Base-by-base conservation (phyloP, 2,888 invertebrate species). In the Clanis bilineata region DNA sequence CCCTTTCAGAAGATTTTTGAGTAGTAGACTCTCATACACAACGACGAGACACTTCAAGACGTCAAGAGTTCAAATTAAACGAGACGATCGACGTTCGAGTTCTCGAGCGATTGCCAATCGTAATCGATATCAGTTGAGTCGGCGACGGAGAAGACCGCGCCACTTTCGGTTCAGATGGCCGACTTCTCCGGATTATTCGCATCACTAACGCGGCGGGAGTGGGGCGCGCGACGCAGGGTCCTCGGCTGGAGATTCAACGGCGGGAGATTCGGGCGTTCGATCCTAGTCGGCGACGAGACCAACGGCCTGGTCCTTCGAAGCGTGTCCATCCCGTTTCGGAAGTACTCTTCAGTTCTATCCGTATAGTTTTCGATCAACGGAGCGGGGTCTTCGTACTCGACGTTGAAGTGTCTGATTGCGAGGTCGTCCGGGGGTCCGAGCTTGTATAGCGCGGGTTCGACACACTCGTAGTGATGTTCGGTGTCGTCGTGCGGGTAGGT, bases 241-340 rank as follows among this genome's bases (percentile, higher is more conserved):
- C 93, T 80, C 1, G 88, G 89, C 71, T 93, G 93, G 28, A 96
- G 93, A 78, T 97, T 97, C 47, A 97, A 83, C 0, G 97, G 96
- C 7, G 97, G 96, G 61, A 96, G 82, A 77, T 97, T 96, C 0
- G 96, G 96, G 73, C 96, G 94, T 76, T 97, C 97, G 72, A 97
- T 96, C 69, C 96, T 93, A 0, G 96, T 96, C 0, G 97, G 96
- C 0, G 96, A 96, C 4, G 97, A 96, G 0, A 97, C 96, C 22
- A 95, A 85, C 0, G 96, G 96, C 56, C 96, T 92, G 18, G 84
- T 86, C 7, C 93, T 88, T 41, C 93, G 38, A 82, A 93, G 78
- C 0, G 92, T 92, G 1, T 90, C 92, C 73, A 90, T 84, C 15
- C 90, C 92, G 56, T 79, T 87, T 1, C 88, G 75, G 72, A 93